Evolutionary conservation across 2,113 vertebrate species (phyloP), one percentile per base, ranked within the genome.

Genomic region (Pollachius pollachius): DNA sequence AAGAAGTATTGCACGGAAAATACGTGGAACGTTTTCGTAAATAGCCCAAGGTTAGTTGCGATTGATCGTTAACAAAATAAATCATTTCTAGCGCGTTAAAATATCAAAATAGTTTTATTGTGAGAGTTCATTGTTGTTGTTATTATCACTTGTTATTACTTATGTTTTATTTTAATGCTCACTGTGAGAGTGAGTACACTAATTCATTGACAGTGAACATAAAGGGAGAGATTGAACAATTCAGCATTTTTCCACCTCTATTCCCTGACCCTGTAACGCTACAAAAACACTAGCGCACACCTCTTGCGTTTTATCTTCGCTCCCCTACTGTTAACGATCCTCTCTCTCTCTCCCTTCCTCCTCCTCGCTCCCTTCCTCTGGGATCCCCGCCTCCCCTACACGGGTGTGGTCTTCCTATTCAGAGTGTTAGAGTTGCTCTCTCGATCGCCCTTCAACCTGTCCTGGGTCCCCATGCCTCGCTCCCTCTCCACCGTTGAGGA

Each of bases 401-500:
- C 95, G 12, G 95, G 95, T 4, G 95, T 96, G 62, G 95, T 97
- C 85, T 95, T 96, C 88, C 95, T 93, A 90, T 97, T 97, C 67
- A 96, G 91, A 37, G 94, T 96, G 88, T 95, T 95, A 79, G 94
- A 94, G 89, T 95, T 95, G 83, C 90, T 92, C 83, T 93, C 92
- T 69, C 89, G 81, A 67, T 93, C 92, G 48, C 89, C 91, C 77
- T 93, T 94, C 68, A 92, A 85, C 85, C 92, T 88, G 85, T 93
- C 92, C 78, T 93, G 87, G 2, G 92, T 93, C 58, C 91, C 90
- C 89, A 92, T 92, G 64, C 91, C 92, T 82, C 91, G 86, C 76
- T 92, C 91, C 82, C 91, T 79, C 82, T 92, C 91, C n/a, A 85
- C 81, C 0, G 91, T 89, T 65, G 91, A 93, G 7, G 90, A 89